Conservation (phyloP, 2,113 vertebrate species). For the Theristicus caerulescens region DNA sequence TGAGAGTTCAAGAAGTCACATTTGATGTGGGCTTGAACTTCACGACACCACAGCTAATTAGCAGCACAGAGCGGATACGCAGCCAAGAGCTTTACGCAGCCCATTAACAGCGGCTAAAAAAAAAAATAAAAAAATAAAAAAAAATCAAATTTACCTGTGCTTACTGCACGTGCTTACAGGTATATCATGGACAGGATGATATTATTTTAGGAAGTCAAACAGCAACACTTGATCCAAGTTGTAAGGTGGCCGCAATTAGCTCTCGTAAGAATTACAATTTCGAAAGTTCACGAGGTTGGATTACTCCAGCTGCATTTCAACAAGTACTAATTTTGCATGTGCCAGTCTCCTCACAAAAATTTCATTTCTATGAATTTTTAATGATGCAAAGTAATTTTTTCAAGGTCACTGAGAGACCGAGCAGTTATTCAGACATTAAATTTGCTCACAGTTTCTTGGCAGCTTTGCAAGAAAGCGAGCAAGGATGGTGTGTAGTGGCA, state of each 20-base stretch:
- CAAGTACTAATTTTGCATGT: constrained; percentile 73
- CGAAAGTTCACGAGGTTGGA: constrained; percentile 53
- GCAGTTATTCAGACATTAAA: constrained; percentile 81
- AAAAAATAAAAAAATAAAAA: no score
- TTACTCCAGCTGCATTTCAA: constrained; percentile 67
- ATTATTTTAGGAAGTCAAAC: constrained; percentile 53
- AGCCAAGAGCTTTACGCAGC: background rate
- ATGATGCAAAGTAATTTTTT: constrained; percentile 79
- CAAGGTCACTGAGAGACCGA: constrained; percentile 78
- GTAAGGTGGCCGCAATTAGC: constrained; percentile 51
- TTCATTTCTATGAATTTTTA: constrained; percentile 82
- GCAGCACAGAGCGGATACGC: background rate
- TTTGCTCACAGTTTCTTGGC: constrained; percentile 78
- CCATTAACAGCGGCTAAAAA: background rate
- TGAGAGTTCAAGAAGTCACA: background rate
- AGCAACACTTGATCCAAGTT: constrained; percentile 39
- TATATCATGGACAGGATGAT: background rate
- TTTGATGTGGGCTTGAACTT: background rate
- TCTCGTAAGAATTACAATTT: constrained; percentile 61
- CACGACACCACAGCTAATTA: background rate
- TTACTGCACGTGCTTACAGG: background rate
- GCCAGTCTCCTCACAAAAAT: constrained; percentile 73
- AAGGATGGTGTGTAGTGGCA: constrained; percentile 42
- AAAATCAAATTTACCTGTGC: background rate
- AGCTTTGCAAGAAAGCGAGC: constrained; percentile 69